Percentiles rank a stretch among this genome's conserved stretches.
phyloP scores from a whole-genome alignment of 1,140 invertebrate genomes.

The Sarcophaga peregrina region DNA sequence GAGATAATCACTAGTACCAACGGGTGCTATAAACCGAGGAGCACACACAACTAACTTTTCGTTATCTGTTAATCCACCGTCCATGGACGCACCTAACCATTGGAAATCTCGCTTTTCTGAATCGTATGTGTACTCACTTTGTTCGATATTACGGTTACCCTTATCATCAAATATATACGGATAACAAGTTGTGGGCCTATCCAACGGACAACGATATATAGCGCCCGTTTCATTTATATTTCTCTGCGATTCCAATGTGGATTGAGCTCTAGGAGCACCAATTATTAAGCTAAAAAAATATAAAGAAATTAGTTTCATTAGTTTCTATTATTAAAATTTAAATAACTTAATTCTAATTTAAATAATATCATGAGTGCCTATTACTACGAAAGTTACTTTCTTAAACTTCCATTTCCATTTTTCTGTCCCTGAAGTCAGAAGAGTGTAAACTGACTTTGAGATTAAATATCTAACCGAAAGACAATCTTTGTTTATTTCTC shows the following conservation, averaged over 20 bases:
- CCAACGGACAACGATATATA: conserved; percentile 58
- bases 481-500: too few relatives aligned
- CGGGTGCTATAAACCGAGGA: conserved; percentile 56
- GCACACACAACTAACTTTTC: conserved; percentile 63
- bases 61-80: conserved; percentile 56
- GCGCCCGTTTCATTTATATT: conserved; percentile 62
- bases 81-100: conserved; percentile 64
- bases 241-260: conserved; percentile 59
- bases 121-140: conserved; percentile 54
- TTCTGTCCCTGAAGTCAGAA: too few relatives aligned
- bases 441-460: too few relatives aligned
- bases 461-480: too few relatives aligned
- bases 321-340: neutral
- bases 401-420: too few relatives aligned
- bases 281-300: conserved; percentile 55
- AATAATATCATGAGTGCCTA: too few relatives aligned
- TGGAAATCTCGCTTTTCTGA: conserved; percentile 58
- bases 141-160: conserved; percentile 50
- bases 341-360: neutral
- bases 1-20: conserved; percentile 52
- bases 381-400: too few relatives aligned
- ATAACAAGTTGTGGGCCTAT: conserved; percentile 48
- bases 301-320: neutral
- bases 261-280: conserved; percentile 63
- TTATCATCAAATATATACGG: conserved; percentile 57